A percentile compares a stretch with the other conserved stretches of the same genome.
Conservation (phyloP, 2,113 vertebrate species). For the Dipodomys merriami region DNA sequence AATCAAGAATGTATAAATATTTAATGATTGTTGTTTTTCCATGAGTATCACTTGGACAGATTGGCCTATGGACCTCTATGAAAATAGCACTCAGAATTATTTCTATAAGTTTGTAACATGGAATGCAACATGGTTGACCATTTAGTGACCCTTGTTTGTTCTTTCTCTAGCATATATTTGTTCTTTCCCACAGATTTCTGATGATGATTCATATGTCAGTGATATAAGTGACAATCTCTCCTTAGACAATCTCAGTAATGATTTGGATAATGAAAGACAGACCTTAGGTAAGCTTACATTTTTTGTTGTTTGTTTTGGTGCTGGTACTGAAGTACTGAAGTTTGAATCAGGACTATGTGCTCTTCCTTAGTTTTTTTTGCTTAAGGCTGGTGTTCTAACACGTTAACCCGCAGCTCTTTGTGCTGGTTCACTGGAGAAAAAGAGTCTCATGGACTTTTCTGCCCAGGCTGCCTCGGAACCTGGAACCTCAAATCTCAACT, state of each 20-base stretch:
- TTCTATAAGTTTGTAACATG: not conserved
- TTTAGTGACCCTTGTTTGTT: not conserved
- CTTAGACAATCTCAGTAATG: constrained; percentile 95
- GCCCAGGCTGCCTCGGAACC: no score
- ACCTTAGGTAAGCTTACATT: constrained; percentile 87
- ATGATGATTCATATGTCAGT: constrained; percentile 97
- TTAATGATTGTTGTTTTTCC: constrained; percentile 4
- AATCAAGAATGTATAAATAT: not conserved
- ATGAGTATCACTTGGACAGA: not conserved
- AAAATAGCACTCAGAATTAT: not conserved
- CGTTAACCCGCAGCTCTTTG: no score
- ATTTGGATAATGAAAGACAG: constrained; percentile 91
- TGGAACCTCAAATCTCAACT: no score
- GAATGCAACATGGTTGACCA: not conserved
- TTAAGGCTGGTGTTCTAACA: no score
- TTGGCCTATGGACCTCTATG: not conserved
- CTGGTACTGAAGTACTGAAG: no score
- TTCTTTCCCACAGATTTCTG: constrained; percentile 89
- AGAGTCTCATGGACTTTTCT: no score
- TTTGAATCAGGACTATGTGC: no score
- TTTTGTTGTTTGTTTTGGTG: no score
- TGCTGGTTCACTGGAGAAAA: no score
- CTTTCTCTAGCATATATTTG: constrained; percentile 36
- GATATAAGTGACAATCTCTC: constrained; percentile 98
- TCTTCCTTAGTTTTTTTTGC: no score